Percentiles rank a stretch among this genome's conserved stretches.
These are phyloP conservation scores for Lytechinus variegatus DNA, from an alignment of 35 echinoderm and acorn worm species.

Conservation along the genomic window DNA sequence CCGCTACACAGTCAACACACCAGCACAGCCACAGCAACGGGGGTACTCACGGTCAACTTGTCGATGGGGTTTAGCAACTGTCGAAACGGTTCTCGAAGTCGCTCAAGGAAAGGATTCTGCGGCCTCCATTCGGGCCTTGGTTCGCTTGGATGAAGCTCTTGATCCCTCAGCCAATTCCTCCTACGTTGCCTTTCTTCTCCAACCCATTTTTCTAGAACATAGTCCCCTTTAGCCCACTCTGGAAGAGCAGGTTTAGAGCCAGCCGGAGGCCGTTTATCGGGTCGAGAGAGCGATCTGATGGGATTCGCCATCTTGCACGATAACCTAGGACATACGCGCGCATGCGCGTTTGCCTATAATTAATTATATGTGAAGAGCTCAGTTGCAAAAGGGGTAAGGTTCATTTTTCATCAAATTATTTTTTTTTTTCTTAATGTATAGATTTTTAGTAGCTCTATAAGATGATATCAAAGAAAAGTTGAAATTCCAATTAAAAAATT, in stretches of 20 bases:
- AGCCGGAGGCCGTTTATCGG: conserved; percentile 80
- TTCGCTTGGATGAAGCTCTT: conserved; percentile 75
- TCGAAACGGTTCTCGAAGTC: conserved; percentile 59
- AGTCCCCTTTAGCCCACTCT: conserved; percentile 82
- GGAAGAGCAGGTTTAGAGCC: conserved; percentile 81
- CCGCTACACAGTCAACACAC: too few relatives aligned
- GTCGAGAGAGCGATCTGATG: conserved; percentile 59
- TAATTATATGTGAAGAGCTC: too few relatives aligned
- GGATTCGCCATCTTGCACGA: conserved; percentile 64
- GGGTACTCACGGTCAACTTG: conserved; percentile 59
- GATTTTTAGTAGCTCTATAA: too few relatives aligned
- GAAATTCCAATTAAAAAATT: too few relatives aligned
- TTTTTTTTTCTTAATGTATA: too few relatives aligned
- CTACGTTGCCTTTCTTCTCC: conserved; percentile 85
- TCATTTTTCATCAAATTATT: too few relatives aligned
- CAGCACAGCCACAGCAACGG: too few relatives aligned
- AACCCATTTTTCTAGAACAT: conserved; percentile 91
- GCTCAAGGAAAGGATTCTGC: conserved; percentile 46
- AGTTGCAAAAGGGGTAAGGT: too few relatives aligned
- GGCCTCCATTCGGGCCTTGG: conserved; percentile 54
- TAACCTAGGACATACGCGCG: too few relatives aligned
- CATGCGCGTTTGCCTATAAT: too few relatives aligned
- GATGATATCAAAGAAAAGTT: too few relatives aligned
- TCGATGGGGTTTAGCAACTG: conserved; percentile 66
- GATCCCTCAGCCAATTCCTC: conserved; percentile 82